Evolutionary conservation across 2,888 invertebrate genomes (phyloP).

Genomic region (Hydrotaea diabolus): DNA sequence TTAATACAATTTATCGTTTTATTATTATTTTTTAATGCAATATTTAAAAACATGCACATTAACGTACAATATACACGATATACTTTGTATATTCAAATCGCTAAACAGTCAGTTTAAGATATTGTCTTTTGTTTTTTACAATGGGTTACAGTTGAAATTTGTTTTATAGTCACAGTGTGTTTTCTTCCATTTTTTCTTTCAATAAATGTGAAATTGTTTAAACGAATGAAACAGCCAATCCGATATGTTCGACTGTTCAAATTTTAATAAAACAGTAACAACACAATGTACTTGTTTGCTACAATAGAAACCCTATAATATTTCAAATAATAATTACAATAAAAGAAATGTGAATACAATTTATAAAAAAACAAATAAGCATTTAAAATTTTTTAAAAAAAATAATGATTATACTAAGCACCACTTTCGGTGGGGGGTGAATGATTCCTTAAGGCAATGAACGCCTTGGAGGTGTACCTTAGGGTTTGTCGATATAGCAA

Average conservation of each 20-base stretch:
- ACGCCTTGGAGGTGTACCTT: too few species aligned
- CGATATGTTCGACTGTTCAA: constrained; percentile 20
- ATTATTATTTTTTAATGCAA: neutral
- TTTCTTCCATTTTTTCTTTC: neutral
- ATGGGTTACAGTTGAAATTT: neutral
- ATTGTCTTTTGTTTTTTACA: neutral
- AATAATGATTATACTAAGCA: too few species aligned
- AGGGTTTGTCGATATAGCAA: too few species aligned
- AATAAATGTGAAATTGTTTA: neutral
- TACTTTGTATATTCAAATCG: constrained; percentile 1
- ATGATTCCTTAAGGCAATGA: too few species aligned
- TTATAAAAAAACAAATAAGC: neutral
- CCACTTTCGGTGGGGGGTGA: too few species aligned
- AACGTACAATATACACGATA: neutral
- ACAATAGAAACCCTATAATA: constrained; percentile 13
- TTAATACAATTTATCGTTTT: neutral
- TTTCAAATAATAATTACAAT: constrained; percentile 9
- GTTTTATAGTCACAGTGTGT: neutral
- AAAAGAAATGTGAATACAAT: constrained; percentile 1
- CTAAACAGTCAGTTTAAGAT: neutral
- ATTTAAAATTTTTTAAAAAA: neutral
- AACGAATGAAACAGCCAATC: neutral
- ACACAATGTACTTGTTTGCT: constrained; percentile 53
- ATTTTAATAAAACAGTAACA: constrained; percentile 29
- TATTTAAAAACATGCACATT: neutral